Percentiles rank a stretch among this genome's conserved stretches.
These are phyloP conservation scores for Orestias chungarensis DNA, from an alignment of 2,797 vertebrate genomes.

Conservation along the genomic window DNA sequence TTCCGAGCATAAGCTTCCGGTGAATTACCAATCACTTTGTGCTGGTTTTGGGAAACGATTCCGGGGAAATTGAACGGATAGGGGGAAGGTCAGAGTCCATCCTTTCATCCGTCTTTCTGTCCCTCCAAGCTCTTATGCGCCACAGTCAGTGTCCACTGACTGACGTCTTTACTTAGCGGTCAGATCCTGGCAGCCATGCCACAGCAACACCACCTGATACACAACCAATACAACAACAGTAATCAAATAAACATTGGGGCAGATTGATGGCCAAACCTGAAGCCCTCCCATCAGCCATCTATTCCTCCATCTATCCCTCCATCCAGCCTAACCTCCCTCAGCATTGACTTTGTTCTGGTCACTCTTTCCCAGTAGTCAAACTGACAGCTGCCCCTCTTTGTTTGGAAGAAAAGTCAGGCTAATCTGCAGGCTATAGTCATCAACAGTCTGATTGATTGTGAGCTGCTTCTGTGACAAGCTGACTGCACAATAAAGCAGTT, in stretches of 20 bases:
- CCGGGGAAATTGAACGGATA: slow-evolving; percentile 49
- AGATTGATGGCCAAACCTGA: slow-evolving; percentile 49
- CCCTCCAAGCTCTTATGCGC: slow-evolving; percentile 75
- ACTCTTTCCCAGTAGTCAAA: slow-evolving; percentile 70
- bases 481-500: slow-evolving; percentile 23
- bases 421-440: slow-evolving; percentile 66
- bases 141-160: slow-evolving; percentile 79
- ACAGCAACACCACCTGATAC: slow-evolving; percentile 80
- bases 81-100: slow-evolving; percentile 81
- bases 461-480: slow-evolving; percentile 53
- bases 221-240: slow-evolving; percentile 60
- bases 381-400: slow-evolving; percentile 65
- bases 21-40: slow-evolving; percentile 53
- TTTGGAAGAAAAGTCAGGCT: slow-evolving; percentile 54
- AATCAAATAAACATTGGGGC: slow-evolving; percentile 55
- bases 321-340: slow-evolving; percentile 37
- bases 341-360: slow-evolving; percentile 79
- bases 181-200: slow-evolving; percentile 76
- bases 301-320: slow-evolving; percentile 18
- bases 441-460: slow-evolving; percentile 60
- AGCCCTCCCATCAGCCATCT: slow-evolving; percentile 50
- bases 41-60: slow-evolving; percentile 39
- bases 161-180: slow-evolving; percentile 72
- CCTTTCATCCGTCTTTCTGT: slow-evolving; percentile 63
- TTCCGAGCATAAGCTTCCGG: slow-evolving; percentile 48